A percentile compares a stretch with the other conserved stretches of the same genome.
These are phyloP conservation scores for Pygmarrhopalites habei DNA, from an alignment of 1,140 invertebrate genomes.

Conservation along the genomic window DNA sequence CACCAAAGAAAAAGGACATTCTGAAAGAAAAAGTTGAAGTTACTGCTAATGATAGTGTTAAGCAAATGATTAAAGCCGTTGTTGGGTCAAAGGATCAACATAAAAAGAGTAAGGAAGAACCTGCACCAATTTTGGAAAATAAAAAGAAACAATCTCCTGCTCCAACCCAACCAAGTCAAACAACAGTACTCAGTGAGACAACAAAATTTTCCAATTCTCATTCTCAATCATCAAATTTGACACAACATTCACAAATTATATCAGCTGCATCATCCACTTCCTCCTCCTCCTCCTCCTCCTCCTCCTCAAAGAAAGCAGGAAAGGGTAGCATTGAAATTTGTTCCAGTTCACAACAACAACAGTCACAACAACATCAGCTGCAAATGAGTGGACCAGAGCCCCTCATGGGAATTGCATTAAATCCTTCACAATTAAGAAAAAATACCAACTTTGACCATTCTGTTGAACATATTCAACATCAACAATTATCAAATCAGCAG, in stretches of 20 bases:
- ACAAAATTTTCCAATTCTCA: too few relatives aligned
- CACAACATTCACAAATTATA: too few relatives aligned
- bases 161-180: too few relatives aligned
- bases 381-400: constrained; percentile 33
- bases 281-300: too few relatives aligned
- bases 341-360: not conserved
- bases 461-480: not conserved
- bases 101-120: constrained; percentile 8
- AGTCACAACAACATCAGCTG: too few relatives aligned
- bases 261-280: too few relatives aligned
- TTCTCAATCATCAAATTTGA: too few relatives aligned
- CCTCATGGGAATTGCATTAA: constrained; percentile 32
- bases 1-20: constrained; percentile 10
- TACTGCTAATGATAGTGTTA: not conserved
- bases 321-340: too few relatives aligned
- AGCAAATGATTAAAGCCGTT: not conserved
- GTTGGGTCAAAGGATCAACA: constrained; percentile 1
- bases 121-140: not conserved
- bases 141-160: not conserved
- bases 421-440: constrained; percentile 28
- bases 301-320: too few relatives aligned
- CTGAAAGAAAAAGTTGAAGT: constrained; percentile 11
- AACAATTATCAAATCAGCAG: not conserved
- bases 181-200: too few relatives aligned
- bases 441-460: not conserved